These are phyloP conservation scores for Drosophila grimshawi DNA, from an alignment of 1,140 invertebrate species.

Conservation along the genomic window DNA sequence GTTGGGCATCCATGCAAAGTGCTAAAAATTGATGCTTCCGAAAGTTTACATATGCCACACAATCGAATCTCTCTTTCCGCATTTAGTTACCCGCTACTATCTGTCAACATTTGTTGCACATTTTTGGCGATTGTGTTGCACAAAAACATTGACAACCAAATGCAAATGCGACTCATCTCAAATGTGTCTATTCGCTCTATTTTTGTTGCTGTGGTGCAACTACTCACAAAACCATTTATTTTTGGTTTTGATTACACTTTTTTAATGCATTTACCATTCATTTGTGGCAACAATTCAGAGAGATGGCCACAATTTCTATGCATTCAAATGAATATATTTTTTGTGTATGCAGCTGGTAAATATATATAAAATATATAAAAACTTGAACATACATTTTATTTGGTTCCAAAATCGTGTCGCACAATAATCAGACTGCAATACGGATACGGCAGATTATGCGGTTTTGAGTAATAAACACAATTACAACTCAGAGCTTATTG, in stretches of 20 bases:
- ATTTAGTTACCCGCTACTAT: neutral
- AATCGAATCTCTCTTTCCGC: neutral
- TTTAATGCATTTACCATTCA: constrained; percentile 34
- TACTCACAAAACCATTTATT: neutral
- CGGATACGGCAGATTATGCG: no score
- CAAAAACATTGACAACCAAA: neutral
- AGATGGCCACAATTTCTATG: neutral
- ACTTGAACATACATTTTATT: neutral
- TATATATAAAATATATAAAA: neutral
- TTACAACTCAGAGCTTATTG: no score
- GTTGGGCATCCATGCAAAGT: constrained; percentile 22
- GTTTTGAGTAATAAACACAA: no score
- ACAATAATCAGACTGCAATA: no score
- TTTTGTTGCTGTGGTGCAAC: neutral
- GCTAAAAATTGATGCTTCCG: constrained; percentile 46
- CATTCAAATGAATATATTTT: neutral
- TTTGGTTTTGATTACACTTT: constrained; percentile 19
- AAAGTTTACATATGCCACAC: constrained; percentile 33
- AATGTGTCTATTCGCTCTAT: neutral
- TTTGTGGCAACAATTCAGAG: constrained; percentile 28
- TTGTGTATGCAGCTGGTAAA: neutral
- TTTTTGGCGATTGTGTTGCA: no score
- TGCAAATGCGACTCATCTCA: neutral
- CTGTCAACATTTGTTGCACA: constrained; percentile 1
- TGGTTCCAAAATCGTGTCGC: no score